Conservation (phyloP, 2,113 vertebrate genomes). For the Apaloderma vittatum region DNA sequence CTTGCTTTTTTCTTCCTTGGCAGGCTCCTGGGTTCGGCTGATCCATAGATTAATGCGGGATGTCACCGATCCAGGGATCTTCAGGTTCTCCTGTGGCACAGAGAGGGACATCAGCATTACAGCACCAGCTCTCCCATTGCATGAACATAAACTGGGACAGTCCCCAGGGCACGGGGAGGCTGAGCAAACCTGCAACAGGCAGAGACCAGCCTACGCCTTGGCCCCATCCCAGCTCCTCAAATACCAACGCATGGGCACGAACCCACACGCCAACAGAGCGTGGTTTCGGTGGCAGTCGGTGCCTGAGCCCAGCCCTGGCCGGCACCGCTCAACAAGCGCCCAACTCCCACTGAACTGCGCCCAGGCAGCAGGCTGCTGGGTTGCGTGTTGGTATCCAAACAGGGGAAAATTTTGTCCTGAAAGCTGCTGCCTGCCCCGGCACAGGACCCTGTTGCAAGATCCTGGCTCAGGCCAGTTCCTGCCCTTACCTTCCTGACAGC, state of each 20-base stretch:
- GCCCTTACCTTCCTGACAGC: conserved; percentile 77
- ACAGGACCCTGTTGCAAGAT: not conserved
- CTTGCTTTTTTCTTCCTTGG: conserved; percentile 69
- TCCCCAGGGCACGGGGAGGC: not conserved
- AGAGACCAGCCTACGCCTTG: not conserved
- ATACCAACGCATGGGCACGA: not conserved
- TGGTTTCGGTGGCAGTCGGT: not conserved
- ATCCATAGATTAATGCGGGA: conserved; percentile 89
- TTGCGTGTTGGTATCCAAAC: accelerated
- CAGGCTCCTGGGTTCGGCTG: conserved; percentile 77
- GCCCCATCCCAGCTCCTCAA: not conserved
- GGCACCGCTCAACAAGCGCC: not conserved
- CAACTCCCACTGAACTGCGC: not conserved
- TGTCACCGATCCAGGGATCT: conserved; percentile 82
- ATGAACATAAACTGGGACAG: accelerated
- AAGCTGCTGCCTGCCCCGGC: not conserved
- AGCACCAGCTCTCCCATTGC: not conserved
- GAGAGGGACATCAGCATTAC: not conserved
- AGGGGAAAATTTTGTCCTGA: not conserved
- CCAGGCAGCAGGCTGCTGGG: not conserved
- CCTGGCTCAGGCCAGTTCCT: not conserved
- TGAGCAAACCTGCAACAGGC: not conserved
- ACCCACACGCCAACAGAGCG: not conserved
- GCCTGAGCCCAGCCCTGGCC: not conserved
- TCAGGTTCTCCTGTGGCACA: conserved; percentile 79